A percentile compares a stretch with the other conserved stretches of the same genome.
Evolutionary conservation across 2,113 vertebrate species (phyloP).

Genomic region (Odocoileus virginianus): DNA sequence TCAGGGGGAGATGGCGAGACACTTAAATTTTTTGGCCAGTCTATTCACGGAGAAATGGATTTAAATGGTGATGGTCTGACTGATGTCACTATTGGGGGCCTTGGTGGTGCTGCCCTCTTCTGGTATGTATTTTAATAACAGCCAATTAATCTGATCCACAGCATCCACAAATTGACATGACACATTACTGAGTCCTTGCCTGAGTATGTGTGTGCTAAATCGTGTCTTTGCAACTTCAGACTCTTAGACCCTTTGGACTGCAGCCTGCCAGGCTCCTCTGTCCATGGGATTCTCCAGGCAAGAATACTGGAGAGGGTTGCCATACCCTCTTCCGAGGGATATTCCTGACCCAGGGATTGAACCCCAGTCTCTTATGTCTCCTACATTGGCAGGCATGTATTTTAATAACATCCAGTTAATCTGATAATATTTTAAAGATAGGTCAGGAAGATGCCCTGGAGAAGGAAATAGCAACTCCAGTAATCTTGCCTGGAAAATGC

Average conservation of each 20-base stretch:
- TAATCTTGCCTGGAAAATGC: background rate
- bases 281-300: background rate
- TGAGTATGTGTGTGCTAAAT: background rate
- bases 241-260: background rate
- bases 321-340: background rate
- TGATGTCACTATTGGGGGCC: conserved; percentile 95
- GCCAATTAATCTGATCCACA: background rate
- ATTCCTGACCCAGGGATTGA: background rate
- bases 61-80: conserved; percentile 93
- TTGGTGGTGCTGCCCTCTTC: conserved; percentile 95
- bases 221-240: background rate
- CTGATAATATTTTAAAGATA: background rate
- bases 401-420: background rate
- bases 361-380: background rate
- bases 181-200: background rate
- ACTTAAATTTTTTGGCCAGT: conserved; percentile 97
- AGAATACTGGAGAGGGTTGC: background rate
- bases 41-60: conserved; percentile 96
- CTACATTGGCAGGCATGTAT: background rate
- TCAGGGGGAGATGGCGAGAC: conserved; percentile 92
- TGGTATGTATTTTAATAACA: conserved; percentile 84
- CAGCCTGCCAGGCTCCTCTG: background rate
- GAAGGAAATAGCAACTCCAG: background rate
- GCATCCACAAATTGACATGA: background rate
- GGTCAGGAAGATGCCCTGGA: background rate